Percentiles rank a stretch among this genome's conserved stretches.
Conservation (phyloP, 2,888 invertebrate genomes). For the Drosophila pegasa region DNA sequence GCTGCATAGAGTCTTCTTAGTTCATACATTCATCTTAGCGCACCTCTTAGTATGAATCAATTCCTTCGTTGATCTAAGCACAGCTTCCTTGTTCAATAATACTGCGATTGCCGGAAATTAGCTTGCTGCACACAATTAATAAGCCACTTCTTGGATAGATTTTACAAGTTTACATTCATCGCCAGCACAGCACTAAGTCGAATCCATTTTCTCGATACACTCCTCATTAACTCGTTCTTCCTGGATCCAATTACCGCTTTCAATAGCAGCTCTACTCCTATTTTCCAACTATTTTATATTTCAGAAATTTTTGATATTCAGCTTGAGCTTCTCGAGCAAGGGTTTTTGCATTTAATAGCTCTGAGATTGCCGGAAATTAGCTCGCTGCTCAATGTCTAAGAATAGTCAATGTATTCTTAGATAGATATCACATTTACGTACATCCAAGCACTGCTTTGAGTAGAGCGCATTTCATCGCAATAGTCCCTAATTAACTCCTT, state of each 20-base stretch:
- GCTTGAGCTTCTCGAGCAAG: slow-evolving; percentile 30
- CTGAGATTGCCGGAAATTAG: slow-evolving; percentile 1
- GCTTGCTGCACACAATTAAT: no score
- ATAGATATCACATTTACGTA: not conserved
- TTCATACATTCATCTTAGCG: no score
- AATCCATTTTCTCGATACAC: not conserved
- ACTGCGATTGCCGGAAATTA: no score
- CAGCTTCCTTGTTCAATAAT: no score
- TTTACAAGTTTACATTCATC: no score
- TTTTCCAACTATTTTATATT: slow-evolving; percentile 4
- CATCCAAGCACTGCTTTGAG: not conserved
- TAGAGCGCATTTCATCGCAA: not conserved
- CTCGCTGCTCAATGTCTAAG: slow-evolving; percentile 13
- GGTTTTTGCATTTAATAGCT: slow-evolving; percentile 39
- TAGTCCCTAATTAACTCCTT: no score
- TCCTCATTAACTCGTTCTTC: no score
- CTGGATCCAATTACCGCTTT: slow-evolving; percentile 38
- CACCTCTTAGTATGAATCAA: no score
- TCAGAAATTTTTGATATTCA: slow-evolving; percentile 33
- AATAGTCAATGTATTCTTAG: not conserved
- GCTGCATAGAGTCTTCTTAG: no score
- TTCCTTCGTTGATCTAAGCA: no score
- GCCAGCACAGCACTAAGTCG: not conserved
- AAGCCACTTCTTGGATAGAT: no score
- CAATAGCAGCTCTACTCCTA: slow-evolving; percentile 20